A percentile compares a stretch with the other conserved stretches of the same genome.
phyloP scores from a whole-genome alignment of 2,113 vertebrate species.

The Syngnathoides biaculeatus region DNA sequence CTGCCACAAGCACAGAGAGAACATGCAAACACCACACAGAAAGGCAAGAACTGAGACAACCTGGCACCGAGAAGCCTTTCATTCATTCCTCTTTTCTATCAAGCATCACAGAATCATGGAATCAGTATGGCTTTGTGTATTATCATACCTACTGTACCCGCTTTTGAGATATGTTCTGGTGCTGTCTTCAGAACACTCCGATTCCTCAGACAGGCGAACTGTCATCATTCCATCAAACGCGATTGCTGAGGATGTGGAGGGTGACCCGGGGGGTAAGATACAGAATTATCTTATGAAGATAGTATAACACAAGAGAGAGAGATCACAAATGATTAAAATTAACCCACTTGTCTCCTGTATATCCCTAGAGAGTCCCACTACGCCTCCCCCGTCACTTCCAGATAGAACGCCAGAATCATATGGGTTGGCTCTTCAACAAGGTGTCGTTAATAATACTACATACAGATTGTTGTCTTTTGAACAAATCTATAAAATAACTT shows the following conservation, averaged over 20 bases:
- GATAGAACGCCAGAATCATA: slow-evolving; percentile 91
- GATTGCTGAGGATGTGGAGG: slow-evolving; percentile 29
- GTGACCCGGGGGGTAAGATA: slow-evolving; percentile 38
- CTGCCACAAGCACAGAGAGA: not conserved
- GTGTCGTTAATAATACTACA: slow-evolving; percentile 50
- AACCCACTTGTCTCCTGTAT: not conserved
- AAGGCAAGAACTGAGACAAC: no score
- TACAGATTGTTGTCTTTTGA: not conserved
- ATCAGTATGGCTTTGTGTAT: not conserved
- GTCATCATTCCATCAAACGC: slow-evolving; percentile 46
- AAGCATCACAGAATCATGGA: not conserved
- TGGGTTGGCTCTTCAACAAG: slow-evolving; percentile 71
- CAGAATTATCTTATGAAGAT: not conserved
- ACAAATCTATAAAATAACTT: not conserved
- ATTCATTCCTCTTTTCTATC: no score
- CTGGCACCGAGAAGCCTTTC: no score
- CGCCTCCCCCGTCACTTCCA: slow-evolving; percentile 81
- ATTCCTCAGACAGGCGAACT: slow-evolving; percentile 19
- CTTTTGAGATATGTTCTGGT: slow-evolving; percentile 6
- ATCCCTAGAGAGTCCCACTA: slow-evolving; percentile 48
- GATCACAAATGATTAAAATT: not conserved
- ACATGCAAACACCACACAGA: not conserved
- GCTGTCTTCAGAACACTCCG: slow-evolving; percentile 10
- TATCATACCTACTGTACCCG: not conserved
- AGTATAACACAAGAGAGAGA: not conserved